Evolutionary conservation across 2,888 invertebrate genomes (phyloP).

Genomic region (Druceiella hillmani): DNA sequence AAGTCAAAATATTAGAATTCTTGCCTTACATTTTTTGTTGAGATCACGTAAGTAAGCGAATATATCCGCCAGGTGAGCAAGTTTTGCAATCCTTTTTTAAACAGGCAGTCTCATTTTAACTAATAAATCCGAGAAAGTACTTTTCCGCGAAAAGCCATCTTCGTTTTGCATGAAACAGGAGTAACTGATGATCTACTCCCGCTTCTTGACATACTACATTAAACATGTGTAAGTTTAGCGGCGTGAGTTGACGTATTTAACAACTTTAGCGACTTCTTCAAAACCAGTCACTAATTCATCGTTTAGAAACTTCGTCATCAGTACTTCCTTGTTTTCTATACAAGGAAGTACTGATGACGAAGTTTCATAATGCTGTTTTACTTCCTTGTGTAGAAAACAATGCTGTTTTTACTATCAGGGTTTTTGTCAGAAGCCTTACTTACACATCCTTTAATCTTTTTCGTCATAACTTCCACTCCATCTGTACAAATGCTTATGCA

Average conservation of each 20-base stretch:
- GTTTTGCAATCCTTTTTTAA: slow-evolving; percentile 14
- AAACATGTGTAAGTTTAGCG: slow-evolving; percentile 19
- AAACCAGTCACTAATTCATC: slow-evolving; percentile 12
- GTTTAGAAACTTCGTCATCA: no score
- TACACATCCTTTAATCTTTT: slow-evolving; percentile 14
- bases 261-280: slow-evolving; percentile 15
- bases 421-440: slow-evolving; percentile 15
- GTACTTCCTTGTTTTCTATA: no score
- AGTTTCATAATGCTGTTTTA: slow-evolving; percentile 14
- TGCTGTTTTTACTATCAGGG: slow-evolving; percentile 12
- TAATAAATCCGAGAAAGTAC: slow-evolving; percentile 14
- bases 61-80: slow-evolving; percentile 19
- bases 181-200: slow-evolving; percentile 18
- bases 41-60: slow-evolving; percentile 20
- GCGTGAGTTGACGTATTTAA: slow-evolving; percentile 16
- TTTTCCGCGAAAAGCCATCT: slow-evolving; percentile 16
- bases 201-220: slow-evolving; percentile 18
- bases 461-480: slow-evolving; percentile 9
- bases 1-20: slow-evolving; percentile 21
- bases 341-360: no score
- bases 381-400: slow-evolving; percentile 15
- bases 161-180: slow-evolving; percentile 14
- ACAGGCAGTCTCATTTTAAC: slow-evolving; percentile 12
- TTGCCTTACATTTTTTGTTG: slow-evolving; percentile 19
- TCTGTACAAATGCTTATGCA: slow-evolving; percentile 10